Evolutionary conservation across 1,140 invertebrate genomes (phyloP).

Genomic region (Heliothis subflexa): DNA sequence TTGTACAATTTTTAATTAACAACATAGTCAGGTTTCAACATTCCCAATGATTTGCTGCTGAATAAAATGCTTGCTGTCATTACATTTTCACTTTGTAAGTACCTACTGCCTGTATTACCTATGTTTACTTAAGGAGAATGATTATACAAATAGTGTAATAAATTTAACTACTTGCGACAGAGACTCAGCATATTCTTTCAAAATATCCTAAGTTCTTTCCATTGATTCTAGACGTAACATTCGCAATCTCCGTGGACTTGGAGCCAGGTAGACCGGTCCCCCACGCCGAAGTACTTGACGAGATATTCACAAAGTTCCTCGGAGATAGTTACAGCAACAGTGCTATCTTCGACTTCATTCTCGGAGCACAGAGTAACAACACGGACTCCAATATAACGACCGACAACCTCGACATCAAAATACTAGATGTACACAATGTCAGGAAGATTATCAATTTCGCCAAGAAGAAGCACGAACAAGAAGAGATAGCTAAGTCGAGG

Average conservation of each 20-base stretch:
- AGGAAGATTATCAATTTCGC: conserved; percentile 51
- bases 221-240: background rate
- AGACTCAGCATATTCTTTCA: background rate
- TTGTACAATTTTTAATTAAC: too few species aligned
- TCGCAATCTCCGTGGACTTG: background rate
- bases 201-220: background rate
- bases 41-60: too few species aligned
- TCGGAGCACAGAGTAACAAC: conserved; percentile 6
- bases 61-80: background rate
- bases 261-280: conserved; percentile 35
- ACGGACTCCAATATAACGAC: background rate
- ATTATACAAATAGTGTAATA: too few species aligned
- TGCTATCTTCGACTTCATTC: conserved; percentile 37
- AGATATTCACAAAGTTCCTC: conserved; percentile 39
- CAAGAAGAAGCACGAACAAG: conserved; percentile 27
- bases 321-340: conserved; percentile 34
- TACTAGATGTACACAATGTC: conserved; percentile 50
- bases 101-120: background rate
- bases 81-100: background rate
- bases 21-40: too few species aligned
- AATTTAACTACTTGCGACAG: too few species aligned
- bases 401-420: conserved; percentile 52
- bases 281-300: conserved; percentile 39
- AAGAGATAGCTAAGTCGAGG: background rate
- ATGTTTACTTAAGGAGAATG: too few species aligned